phyloP scores from a whole-genome alignment of 2,797 vertebrate species.

The Pagetopsis macropterus region DNA sequence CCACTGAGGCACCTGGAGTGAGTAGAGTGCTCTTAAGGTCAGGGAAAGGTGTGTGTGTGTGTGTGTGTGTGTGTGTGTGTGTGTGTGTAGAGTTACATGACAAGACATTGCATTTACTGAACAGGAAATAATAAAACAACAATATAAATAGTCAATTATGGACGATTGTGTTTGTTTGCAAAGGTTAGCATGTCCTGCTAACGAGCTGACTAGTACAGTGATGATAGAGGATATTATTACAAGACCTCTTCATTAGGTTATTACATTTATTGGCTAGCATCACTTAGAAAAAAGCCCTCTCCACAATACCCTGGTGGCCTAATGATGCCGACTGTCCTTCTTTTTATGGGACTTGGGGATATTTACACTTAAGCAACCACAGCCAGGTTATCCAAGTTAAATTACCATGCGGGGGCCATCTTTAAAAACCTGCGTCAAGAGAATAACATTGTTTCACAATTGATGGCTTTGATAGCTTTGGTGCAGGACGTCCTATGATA shows the following conservation, averaged over 20 bases:
- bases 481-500: too few relatives aligned
- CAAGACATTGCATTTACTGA: background rate
- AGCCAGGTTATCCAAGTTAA: background rate
- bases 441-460: too few relatives aligned
- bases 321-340: too few relatives aligned
- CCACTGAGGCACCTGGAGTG: constrained; percentile 60
- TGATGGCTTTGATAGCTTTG: too few relatives aligned
- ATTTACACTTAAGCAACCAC: background rate
- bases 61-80: background rate
- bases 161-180: background rate
- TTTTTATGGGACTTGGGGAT: constrained; percentile 4
- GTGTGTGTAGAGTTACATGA: too few relatives aligned
- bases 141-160: too few relatives aligned
- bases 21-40: constrained; percentile 53
- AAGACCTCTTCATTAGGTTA: background rate
- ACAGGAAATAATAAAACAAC: background rate
- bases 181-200: background rate
- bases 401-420: too few relatives aligned
- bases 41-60: constrained; percentile 13
- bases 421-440: too few relatives aligned
- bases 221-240: background rate
- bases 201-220: background rate
- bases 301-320: background rate
- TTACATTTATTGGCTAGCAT: too few relatives aligned
- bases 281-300: background rate